Evolutionary conservation across 64 coral and sea anemone genomes (phyloP), one percentile per base, ranked within the genome.

Genomic region (Platygyra sinensis): DNA sequence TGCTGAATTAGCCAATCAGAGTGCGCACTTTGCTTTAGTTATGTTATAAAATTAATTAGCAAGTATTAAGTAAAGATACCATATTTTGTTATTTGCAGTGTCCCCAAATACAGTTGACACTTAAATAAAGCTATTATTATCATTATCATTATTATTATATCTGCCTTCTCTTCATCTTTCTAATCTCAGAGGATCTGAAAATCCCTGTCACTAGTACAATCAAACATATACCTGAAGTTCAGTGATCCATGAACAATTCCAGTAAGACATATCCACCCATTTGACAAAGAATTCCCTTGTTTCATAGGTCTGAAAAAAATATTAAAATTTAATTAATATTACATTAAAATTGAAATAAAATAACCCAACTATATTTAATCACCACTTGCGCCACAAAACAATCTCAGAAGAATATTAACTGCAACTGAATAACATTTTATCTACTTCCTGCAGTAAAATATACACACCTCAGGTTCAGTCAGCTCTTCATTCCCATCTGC

Each of bases 221-320:
- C 24, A 69, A 54, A 14, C 50, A 73, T 72, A 54, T 71, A 98
- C 96, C 96, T 99, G 97, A 20, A 99, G 73, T 60, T 99, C 97
- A 74, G 94, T 95, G 49, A 99, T 95, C 97, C 97, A 99, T n/a
- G 97, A 99, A 61, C 97, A 96, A 60, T 99, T 87, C 97, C 97
- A 99, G 73, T 99, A 99, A 28, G 97, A 99, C 22, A 93, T 79
- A 24, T 96, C 97, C 52, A 89, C 74, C 97, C 97, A 99, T 64
- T 96, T 99, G 55, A 99, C 86, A 89, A 99, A 95, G 74, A 99
- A 99, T 32, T 99, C 94, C 39, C 97, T 87, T 67, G 94, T 95
- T 67, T 91, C 86, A 86, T 99, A 95, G 71, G 94, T 95, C 97
- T 99, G 54, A 28, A 67, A 31, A n/a, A 73, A 38, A 27, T 6